Base-by-base conservation (phyloP, 2,888 invertebrate species). In the Callimorpha dominula region DNA sequence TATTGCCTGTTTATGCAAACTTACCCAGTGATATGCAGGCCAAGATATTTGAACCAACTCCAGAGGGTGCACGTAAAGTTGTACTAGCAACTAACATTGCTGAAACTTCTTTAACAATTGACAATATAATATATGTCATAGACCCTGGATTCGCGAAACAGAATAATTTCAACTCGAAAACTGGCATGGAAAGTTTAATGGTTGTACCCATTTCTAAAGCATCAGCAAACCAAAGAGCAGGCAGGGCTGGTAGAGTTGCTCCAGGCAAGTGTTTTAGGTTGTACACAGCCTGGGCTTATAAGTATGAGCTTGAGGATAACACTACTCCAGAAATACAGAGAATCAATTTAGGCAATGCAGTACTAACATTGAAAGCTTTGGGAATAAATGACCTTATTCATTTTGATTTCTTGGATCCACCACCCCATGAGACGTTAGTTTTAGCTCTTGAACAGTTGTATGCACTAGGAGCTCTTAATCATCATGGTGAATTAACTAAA, bases 131-230 rank as follows among this genome's bases (percentile, higher is more conserved):
- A 77, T 99, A 99, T 94, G 99, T 99, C 0, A 99, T 99, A 81
- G 99, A 99, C 95, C 99, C 99, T n/a, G 99, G 99, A 0, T 99
- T 99, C 95, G 99, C 99, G 66, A 99, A 99, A 91, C 99, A 99
- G 94, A 99, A 99, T 90, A 99, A 99, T 93, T 99, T 99, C 89
- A 98, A 99, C 95, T 99, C 99, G 0, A 96, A 99, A 82, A 99
- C 99, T 0, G 99, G 99, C 43, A 99, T 99, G 98, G 99, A 99
- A 90, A 99, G 99, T 83, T 96, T 99, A 75, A 98, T 99, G 96
- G 99, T 99, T 6, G 99, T 99, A n/a, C 99, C 99, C 5, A 99
- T 99, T 79, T 99, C 99, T 7, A 99, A 99, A 95, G 98, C 98
- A 0, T 99, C 99, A 64, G 99, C 99, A 1, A 99, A 99, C 96